Evolutionary conservation across 2,888 invertebrate genomes (phyloP), one percentile per base, ranked within the genome.

Genomic region (Nycteola revayana): DNA sequence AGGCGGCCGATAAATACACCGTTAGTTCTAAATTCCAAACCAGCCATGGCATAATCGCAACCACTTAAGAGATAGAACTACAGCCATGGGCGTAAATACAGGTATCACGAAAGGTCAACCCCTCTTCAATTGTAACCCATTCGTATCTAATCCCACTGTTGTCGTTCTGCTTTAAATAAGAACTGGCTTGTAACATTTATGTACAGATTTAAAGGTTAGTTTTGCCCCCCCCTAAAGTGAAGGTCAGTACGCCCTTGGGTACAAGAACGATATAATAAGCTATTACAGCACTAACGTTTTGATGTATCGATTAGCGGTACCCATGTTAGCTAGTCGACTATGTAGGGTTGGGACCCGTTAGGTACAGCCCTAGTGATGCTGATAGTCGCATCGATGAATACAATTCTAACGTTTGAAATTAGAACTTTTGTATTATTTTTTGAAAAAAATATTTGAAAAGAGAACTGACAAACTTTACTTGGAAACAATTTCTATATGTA

Each of bases 301-400:
- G 86, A 86, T 78, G 78, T 75, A 85, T 84, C 76, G 80, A 62
- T 73, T 85, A 85, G 85, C 86, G 86, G 86, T 84, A 85, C 67
- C 75, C 75, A 82, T 84, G 79, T 83, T 68, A 69, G 66, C 68
- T 70, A 68, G 50, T 48, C 24, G 51, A 53, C 67, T 84, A 81
- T 81, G 78, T 83, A 77, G 77, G 71, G 68, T 69, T 79, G 70
- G 66, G 71, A 65, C 68, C 82, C 79, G 83, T 83, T 85, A 84
- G 75, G 68, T 67, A 62, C 41, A 37, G 46, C 25, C 10, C 30
- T 76, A 80, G 78, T 69, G 79, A 60, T 59, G 77, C 5, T 17
- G 37, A 24, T 32, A 7, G 7, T 40, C 46, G 21, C 24, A 20
- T 11, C 22, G 14, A 9, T 18, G 14, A 14, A 3, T 14, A 2